Evolutionary conservation across 2,888 invertebrate species (phyloP), one percentile per base, ranked within the genome.

Genomic region (Volucella inanis): DNA sequence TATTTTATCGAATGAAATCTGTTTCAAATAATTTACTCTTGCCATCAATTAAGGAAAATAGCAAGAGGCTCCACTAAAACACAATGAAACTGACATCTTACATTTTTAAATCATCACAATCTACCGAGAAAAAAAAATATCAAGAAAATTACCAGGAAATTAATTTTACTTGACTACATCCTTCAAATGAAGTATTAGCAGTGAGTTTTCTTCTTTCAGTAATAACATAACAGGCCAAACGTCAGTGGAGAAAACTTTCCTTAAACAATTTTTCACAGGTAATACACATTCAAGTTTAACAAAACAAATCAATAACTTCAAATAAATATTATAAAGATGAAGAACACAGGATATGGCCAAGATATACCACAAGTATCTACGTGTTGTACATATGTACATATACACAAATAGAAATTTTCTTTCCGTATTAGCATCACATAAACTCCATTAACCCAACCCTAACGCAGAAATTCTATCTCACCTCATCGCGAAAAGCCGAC

Each of bases 391-490:
- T 70, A 18, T 54, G 9, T 54, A 57, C 50, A 79, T 71, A 75
- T 61, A 71, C 10, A 57, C 14, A 39, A 57, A 57, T 38, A 47
- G 14, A 18, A 15, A 31, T 3, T 15, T 31, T 67, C 71, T 72
- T 74, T 71, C 64, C 52, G 61, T 61, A 57, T 47, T 39, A 85
- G 72, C 76, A 85, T 77, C 81, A 76, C 55, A 81, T 41, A 52
- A 84, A 80, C 71, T 72, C 65, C 71, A 76, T 22, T 54, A 77
- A 77, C 85, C 85, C 85, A 81, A 85, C 85, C 85, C 85, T 76
- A 81, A 68, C 49, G 55, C 67, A 54, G 15, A 45, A 31, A 57
- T 41, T 71, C 12, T 61, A 67, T 64, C 61, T 52, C 49, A 52
- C n/a, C 43, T 57, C 64, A 75, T 61, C 64, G 39, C 9, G 38